Evolutionary conservation across 2,113 vertebrate species (phyloP).

Genomic region (Cichladusa arquata): DNA sequence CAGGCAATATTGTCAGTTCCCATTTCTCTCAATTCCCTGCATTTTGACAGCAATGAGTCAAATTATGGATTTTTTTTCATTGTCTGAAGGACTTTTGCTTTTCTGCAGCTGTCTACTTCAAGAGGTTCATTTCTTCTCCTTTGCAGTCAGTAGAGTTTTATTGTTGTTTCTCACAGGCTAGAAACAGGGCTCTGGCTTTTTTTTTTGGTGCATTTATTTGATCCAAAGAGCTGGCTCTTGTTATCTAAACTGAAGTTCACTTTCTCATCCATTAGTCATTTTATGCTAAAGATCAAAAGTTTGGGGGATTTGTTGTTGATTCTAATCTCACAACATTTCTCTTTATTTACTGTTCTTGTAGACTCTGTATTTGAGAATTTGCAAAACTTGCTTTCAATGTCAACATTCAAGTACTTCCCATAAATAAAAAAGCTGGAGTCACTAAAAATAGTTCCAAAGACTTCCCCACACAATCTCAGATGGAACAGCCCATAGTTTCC

Average conservation of each 20-base stretch:
- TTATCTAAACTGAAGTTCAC: conserved; percentile 60
- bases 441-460: conserved; percentile 63
- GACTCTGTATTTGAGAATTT: conserved; percentile 59
- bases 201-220: conserved; percentile 23
- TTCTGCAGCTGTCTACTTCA: neutral
- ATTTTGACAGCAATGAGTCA: conserved; percentile 8
- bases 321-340: conserved; percentile 19
- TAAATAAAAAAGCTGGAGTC: conserved; percentile 67
- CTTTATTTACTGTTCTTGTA: conserved; percentile 63
- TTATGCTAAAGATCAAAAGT: conserved; percentile 46
- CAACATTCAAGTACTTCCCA: conserved; percentile 62
- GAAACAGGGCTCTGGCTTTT: neutral
- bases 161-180: neutral
- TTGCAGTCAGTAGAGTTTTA: neutral
- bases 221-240: conserved; percentile 2
- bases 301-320: conserved; percentile 27
- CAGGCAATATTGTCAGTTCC: neutral
- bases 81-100: neutral
- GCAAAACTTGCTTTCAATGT: conserved; percentile 62
- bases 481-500: conserved; percentile 40
- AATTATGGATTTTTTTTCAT: neutral
- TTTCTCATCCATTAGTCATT: conserved; percentile 56
- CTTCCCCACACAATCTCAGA: conserved; percentile 37
- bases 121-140: neutral
- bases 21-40: neutral